Conservation (phyloP, 2,797 vertebrate genomes). For the Sebastes paucispinis region DNA sequence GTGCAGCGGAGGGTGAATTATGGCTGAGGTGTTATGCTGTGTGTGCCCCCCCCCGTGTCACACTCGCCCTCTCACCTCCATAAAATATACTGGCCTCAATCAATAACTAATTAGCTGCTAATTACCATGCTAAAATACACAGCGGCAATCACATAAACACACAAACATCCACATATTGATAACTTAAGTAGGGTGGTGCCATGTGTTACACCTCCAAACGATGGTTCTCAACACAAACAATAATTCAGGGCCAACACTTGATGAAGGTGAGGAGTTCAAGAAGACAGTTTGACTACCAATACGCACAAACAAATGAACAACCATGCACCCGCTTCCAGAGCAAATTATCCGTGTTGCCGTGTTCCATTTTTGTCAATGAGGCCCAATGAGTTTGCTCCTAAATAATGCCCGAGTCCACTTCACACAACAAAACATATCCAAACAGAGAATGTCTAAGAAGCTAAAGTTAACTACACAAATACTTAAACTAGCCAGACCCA, state of each 20-base stretch:
- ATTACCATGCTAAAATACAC: slow-evolving; percentile 66
- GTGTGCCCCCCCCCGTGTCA: slow-evolving; percentile 13
- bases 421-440: too few species aligned
- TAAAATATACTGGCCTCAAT: slow-evolving; percentile 65
- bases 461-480: too few species aligned
- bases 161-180: slow-evolving; percentile 53
- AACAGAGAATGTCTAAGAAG: too few species aligned
- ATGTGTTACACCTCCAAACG: neutral
- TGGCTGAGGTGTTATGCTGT: slow-evolving; percentile 21
- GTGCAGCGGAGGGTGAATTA: slow-evolving; percentile 35
- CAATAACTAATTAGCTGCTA: slow-evolving; percentile 76
- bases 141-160: slow-evolving; percentile 34
- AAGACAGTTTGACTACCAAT: neutral
- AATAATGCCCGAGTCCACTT: too few species aligned
- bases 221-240: neutral
- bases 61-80: slow-evolving; percentile 60
- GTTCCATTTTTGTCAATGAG: too few species aligned
- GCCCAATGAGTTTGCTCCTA: too few species aligned
- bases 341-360: too few species aligned
- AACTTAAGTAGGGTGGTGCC: slow-evolving; percentile 26
- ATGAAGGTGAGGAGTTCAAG: neutral
- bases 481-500: too few species aligned
- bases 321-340: too few species aligned
- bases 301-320: too few species aligned
- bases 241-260: neutral